Evolutionary conservation across 1,140 invertebrate genomes (phyloP).

Genomic region (Drosophila ercepeae): DNA sequence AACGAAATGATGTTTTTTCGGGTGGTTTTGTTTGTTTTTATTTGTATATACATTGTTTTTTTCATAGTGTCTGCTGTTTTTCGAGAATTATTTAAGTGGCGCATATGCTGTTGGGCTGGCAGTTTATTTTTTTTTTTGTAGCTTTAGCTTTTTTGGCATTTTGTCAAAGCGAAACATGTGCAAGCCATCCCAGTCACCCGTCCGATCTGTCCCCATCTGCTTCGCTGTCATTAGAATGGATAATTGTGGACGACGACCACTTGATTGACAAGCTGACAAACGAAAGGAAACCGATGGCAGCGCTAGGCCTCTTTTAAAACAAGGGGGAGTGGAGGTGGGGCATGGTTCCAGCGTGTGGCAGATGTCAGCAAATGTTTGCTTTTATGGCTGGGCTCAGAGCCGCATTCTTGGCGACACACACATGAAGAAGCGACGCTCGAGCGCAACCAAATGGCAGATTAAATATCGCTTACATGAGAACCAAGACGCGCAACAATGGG

Average conservation of each 20-base stretch:
- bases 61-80: slow-evolving; percentile 36
- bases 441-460: slow-evolving; percentile 65
- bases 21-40: slow-evolving; percentile 14
- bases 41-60: slow-evolving; percentile 11
- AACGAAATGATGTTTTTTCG: slow-evolving; percentile 19
- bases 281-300: slow-evolving; percentile 26
- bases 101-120: slow-evolving; percentile 51
- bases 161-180: slow-evolving; percentile 75
- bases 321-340: slow-evolving; percentile 1
- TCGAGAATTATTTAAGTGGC: slow-evolving; percentile 71
- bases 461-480: slow-evolving; percentile 61
- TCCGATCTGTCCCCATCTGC: slow-evolving; percentile 27
- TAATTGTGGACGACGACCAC: slow-evolving; percentile 67
- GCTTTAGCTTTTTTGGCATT: slow-evolving; percentile 70
- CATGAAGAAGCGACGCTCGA: slow-evolving; percentile 7
- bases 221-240: slow-evolving; percentile 76
- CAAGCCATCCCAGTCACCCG: slow-evolving; percentile 47
- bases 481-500: slow-evolving; percentile 17
- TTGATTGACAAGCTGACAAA: slow-evolving; percentile 67
- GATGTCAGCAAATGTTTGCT: slow-evolving; percentile 74
- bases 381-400: slow-evolving; percentile 52
- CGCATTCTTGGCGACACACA: slow-evolving; percentile 51
- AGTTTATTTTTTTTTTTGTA: too few relatives aligned
- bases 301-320: not conserved
- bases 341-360: slow-evolving; percentile 58